These are phyloP conservation scores for Rhea americana DNA, from an alignment of 2,113 vertebrate genomes.

Conservation along the genomic window DNA sequence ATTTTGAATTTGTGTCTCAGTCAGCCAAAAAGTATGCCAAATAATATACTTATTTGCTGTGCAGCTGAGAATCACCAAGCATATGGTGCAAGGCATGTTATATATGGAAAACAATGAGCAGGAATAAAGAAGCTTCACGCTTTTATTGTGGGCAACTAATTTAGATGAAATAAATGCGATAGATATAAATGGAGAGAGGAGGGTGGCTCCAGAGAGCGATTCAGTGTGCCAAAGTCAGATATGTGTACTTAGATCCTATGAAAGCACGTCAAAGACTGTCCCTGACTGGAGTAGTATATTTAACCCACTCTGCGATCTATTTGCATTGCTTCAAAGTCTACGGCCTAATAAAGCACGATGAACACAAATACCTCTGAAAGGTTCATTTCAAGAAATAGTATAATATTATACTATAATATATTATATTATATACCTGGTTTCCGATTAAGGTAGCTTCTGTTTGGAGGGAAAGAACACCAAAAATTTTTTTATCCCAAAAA, in stretches of 20 bases:
- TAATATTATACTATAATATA: not conserved
- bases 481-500: not conserved
- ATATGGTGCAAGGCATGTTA: not conserved
- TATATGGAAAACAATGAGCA: not conserved
- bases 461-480: not conserved
- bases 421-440: too few species aligned
- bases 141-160: not conserved
- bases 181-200: not conserved
- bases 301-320: not conserved
- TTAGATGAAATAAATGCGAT: not conserved
- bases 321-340: not conserved
- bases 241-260: not conserved
- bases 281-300: not conserved
- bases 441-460: not conserved
- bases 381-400: not conserved
- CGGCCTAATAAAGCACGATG: not conserved
- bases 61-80: not conserved
- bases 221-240: not conserved
- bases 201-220: not conserved
- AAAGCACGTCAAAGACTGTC: not conserved
- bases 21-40: conserved; percentile 10
- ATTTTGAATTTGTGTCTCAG: conserved; percentile 27
- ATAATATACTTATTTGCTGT: not conserved
- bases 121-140: not conserved
- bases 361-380: not conserved